Base-by-base conservation (phyloP, 1,140 invertebrate genomes). In the Drosophila melanogaster region DNA sequence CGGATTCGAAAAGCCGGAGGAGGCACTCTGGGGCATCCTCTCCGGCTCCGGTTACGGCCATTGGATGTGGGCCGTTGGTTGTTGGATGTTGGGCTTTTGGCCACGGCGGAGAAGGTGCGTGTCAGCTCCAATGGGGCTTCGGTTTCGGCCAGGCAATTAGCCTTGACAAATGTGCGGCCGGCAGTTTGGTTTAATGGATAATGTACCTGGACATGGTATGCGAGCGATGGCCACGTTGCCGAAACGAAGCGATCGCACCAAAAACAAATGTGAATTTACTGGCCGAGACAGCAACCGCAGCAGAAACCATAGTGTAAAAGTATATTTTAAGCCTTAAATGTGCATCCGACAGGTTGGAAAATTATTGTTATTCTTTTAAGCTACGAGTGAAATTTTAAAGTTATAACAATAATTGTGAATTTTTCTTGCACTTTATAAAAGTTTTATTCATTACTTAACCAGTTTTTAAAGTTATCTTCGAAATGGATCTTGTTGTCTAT, bases 81-180 rank as follows among this genome's bases (percentile, higher is more conserved):
- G 10, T 26, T 33, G 62, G 26, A n/a, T 24, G 41, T 33, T 46
- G 43, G 43, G 30, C 35, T 46, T 41, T 70, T 26, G 59, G 37
- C 14, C 50, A 44, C 35, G 38, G 53, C 35, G 38, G 57, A 69
- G 74, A 65, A 70, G 72, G 59, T 72, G 79, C 73, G 79, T 81
- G 78, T 81, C 73, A 71, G 79, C 73, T 72, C 72, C 79, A 81
- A 81, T 61, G 79, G 79, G 75, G 79, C 67, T 41, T 64, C 35
- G 46, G 64, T 61, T 77, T 70, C 64, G 66, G 51, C 65, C 64
- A 70, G 79, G 79, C 79, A 81, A 81, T 81, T 81, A 81, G 79
- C 79, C 76, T 81, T 81, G 79, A 81, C 79, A 81, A 81, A 81
- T 81, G 79, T 81, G 79, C 79, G 79, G 79, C 76, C 75, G 72